Evolutionary conservation across 2,888 invertebrate species (phyloP), one percentile per base, ranked within the genome.

Genomic region (Cactoblastis cactorum): DNA sequence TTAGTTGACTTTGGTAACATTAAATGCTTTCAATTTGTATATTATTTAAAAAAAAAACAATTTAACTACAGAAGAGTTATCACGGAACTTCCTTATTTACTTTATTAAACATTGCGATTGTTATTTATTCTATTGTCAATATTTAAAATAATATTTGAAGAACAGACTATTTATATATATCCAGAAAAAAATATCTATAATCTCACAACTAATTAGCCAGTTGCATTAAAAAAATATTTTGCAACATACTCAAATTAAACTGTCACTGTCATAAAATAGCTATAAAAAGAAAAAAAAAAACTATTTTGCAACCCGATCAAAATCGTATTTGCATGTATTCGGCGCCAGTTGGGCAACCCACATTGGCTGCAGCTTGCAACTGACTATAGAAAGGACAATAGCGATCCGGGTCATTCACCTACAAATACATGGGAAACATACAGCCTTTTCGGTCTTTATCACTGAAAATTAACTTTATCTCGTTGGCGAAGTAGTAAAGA

Each of bases 321-420:
- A 17, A 6, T 12, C 35, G 41, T 43, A 43, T 43, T 43, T 43
- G 43, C 43, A 43, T 38, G 48, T 62, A 62, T 61, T 61, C 57
- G 53, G 55, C 58, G 50, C 54, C 53, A 62, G 63, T 76, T 73
- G 61, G 65, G 73, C 72, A 75, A 73, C 64, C 14, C 17, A 14
- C 17, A 17, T 17, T 15, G 17, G 37, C 14, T 37, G 37, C 14
- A 15, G 11, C 9, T 28, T 11, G 38, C 18, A 51, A 54, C 51
- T 51, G 52, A 55, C 56, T 59, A 52, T 70, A 67, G 74, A 79
- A 77, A 77, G 79, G 78, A 79, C 77, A 77, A 77, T 75, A 67
- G 64, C 62, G 55, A 60, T 67, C 63, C 68, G 65, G 80, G 75
- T 79, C 78, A 61, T 70, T 67, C 61, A 75, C 69, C 76, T 58